Percentiles rank a stretch among this genome's conserved stretches.
phyloP scores from a whole-genome alignment of 2,797 vertebrate genomes.

The Morelia viridis region DNA sequence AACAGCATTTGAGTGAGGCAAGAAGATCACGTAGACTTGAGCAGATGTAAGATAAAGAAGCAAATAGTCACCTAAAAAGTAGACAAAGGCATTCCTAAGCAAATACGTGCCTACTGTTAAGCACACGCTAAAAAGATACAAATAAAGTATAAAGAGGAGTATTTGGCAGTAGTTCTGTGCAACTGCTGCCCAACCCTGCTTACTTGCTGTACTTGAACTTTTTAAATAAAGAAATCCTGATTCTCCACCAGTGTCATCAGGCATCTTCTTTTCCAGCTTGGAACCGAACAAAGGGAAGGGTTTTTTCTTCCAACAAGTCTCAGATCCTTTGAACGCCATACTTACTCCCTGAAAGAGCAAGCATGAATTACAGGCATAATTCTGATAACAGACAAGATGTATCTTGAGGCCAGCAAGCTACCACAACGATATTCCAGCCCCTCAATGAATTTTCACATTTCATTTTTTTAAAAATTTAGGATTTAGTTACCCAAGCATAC shows the following conservation, averaged over 20 bases:
- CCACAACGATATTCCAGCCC: not conserved
- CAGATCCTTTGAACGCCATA: no score
- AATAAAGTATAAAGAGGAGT: not conserved
- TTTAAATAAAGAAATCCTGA: not conserved
- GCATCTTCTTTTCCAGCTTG: not conserved
- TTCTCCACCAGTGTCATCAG: not conserved
- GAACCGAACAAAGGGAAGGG: not conserved
- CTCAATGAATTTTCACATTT: not conserved
- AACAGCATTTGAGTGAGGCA: no score
- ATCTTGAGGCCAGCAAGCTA: not conserved
- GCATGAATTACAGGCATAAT: not conserved
- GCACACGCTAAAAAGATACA: not conserved
- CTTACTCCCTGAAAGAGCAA: not conserved
- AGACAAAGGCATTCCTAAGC: not conserved
- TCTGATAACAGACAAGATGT: not conserved
- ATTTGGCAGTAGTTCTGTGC: not conserved
- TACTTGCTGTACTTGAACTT: not conserved
- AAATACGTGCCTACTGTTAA: not conserved
- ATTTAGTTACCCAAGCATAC: not conserved
- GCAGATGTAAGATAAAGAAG: not conserved
- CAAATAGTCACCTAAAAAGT: not conserved
- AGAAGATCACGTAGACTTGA: not conserved
- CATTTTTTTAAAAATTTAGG: not conserved
- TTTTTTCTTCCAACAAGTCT: not conserved
- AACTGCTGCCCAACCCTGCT: not conserved